Evolutionary conservation across 2,888 invertebrate genomes (phyloP), one percentile per base, ranked within the genome.

Genomic region (Cheilosia impressa): DNA sequence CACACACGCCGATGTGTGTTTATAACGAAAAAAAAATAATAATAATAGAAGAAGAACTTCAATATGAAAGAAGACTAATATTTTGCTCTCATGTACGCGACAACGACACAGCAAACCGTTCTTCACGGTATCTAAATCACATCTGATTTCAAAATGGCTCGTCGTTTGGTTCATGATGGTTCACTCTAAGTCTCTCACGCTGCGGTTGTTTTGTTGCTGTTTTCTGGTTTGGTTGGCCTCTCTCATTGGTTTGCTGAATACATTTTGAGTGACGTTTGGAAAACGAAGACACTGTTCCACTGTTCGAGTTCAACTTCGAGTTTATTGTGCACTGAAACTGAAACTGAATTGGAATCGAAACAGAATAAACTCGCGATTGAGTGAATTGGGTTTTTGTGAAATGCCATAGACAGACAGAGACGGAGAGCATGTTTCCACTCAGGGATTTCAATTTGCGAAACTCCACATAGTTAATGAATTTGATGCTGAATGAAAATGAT

Each of bases 51-150:
- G 31, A 66, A 45, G 17, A 82, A 71, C 53, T 50, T 72, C 58
- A 55, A 65, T 52, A 63, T 60, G 62, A 24, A 57, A 62, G 68
- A 81, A 71, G 53, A 55, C 10, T 45, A 55, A 71, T 65, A 34
- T 62, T 66, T 72, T 69, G 69, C 52, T 53, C 57, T 55, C 60
- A 71, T 60, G 55, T 22, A 78, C 85, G 72, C 85, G 85, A 71
- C 81, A 77, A 66, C 68, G 63, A 76, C 69, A 55, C 80, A 62
- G n/a, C 76, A 41, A 53, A 77, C 81, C 87, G 60, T 47, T 38
- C 75, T 45, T n/a, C 66, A 65, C 75, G 81, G 75, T 75, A 82
- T 78, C 78, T 87, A 78, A 87, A 87, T 82, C 77, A 82, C 87
- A 87, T 87, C 85, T 87, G 81, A 78, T 78, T 81, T 52, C 9